Evolutionary conservation across 2,888 invertebrate genomes (phyloP), one percentile per base, ranked within the genome.

Genomic region (Matsumyia berberina): DNA sequence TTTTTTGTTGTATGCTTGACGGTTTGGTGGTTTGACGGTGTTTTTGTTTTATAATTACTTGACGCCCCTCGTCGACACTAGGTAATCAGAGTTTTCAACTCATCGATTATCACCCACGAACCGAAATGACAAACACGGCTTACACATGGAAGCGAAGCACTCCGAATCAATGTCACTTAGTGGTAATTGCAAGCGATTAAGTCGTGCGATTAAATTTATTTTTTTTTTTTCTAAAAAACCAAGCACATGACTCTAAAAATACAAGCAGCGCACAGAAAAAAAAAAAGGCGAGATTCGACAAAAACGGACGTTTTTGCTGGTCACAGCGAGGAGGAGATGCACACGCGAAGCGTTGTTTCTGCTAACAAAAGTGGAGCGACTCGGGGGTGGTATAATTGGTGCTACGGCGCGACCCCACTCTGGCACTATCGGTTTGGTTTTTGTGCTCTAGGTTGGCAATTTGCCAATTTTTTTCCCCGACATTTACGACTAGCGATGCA

Each of bases 151-250:
- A 24, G 2, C 1, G 46, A 55, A 69, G 42, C 64, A 79, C 80
- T 33, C 58, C 58, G 53, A 80, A 70, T 39, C 80, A 80, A 76
- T 80, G 85, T 70, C 74, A 70, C 49, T 67, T 67, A 17, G 2
- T 3, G 4, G 4, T 76, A 85, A 85, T 85, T 80, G 49, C 74
- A 58, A 64, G n/a, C 74, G 64, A 85, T 78, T 72, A 66, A 72
- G 29, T 37, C 49, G 49, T 19, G 58, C 80, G 58, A 85, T 60
- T 55, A 78, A 49, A 53, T 77, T 77, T 67, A 67, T 78, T 66
- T 46, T 80, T 44, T 9, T 42, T 24, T 42, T 57, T 9, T 74
- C 49, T 29, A 78, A 55, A 31, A 29, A 44, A 37, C 15, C 17
- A 15, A 77, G 62, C 70, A 49, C 64, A 82, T 70, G 70, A 70